Evolutionary conservation across 2,113 vertebrate species (phyloP).

Genomic region (Callaeas wilsoni): DNA sequence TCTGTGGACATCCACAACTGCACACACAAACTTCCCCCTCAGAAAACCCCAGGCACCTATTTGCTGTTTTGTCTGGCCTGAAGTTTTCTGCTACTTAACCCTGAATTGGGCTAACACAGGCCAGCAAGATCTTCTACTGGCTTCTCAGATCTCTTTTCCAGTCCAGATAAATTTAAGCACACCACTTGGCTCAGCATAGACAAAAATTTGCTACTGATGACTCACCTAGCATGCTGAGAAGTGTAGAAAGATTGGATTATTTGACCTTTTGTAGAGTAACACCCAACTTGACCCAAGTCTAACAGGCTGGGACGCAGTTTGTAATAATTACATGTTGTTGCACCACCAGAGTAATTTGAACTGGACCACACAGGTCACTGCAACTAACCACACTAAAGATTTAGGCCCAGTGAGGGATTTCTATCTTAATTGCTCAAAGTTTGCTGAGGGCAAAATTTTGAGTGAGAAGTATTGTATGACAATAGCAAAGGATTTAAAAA

Average conservation of each 20-base stretch:
- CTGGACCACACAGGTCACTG: background rate
- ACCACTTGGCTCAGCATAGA: background rate
- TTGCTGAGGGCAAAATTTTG: background rate
- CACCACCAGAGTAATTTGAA: rapidly evolving
- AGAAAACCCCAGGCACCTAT: background rate
- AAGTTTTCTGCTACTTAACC: background rate
- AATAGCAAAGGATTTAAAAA: background rate
- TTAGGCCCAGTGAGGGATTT: background rate
- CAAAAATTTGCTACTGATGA: background rate
- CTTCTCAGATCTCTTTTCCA: background rate
- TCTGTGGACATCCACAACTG: background rate
- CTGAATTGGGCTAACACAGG: background rate
- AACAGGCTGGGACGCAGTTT: background rate
- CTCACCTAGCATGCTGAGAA: background rate
- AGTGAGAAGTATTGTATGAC: background rate
- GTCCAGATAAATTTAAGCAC: background rate
- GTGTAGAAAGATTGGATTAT: background rate
- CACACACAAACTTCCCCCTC: background rate
- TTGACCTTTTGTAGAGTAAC: background rate
- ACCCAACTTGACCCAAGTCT: background rate
- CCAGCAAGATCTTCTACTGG: background rate
- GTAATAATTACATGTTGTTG: background rate
- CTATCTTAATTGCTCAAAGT: background rate
- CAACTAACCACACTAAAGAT: background rate
- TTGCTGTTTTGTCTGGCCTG: background rate